Evolutionary conservation across 2,888 invertebrate species (phyloP).

Genomic region (Caenorhabditis zanzibari): DNA sequence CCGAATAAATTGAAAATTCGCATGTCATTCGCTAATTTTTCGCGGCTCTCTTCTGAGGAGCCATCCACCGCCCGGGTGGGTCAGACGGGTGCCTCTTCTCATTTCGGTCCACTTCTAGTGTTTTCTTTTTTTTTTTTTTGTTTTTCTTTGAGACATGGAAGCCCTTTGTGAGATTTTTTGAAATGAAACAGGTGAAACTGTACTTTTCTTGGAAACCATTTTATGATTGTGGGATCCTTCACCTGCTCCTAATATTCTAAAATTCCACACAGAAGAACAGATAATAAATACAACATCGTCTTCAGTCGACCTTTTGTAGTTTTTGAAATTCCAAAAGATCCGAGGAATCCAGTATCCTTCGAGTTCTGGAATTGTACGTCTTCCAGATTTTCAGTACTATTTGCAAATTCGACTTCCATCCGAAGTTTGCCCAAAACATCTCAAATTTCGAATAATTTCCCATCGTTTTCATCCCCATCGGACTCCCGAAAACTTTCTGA

Average conservation of each 20-base stretch:
- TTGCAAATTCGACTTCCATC: constrained; percentile 6
- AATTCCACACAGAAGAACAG: background rate
- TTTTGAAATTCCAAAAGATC: background rate
- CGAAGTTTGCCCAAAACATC: constrained; percentile 33
- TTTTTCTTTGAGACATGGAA: constrained; percentile 11
- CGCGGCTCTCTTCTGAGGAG: constrained; percentile 39
- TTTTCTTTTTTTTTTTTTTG: constrained; percentile 33
- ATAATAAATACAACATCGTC: too few relatives aligned
- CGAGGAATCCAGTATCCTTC: too few relatives aligned
- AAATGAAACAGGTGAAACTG: background rate
- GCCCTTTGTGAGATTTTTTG: background rate
- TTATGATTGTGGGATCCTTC: background rate
- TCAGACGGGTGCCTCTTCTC: constrained; percentile 21
- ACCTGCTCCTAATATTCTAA: background rate
- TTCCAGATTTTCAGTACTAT: background rate
- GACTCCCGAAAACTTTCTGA: constrained; percentile 1
- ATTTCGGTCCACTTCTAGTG: constrained; percentile 44
- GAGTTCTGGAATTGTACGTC: background rate
- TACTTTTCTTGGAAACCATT: background rate
- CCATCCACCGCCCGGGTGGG: constrained; percentile 19
- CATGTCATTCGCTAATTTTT: constrained; percentile 70
- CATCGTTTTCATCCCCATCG: constrained; percentile 26
- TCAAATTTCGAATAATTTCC: constrained; percentile 58
- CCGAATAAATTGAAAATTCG: constrained; percentile 69
- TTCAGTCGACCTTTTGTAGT: too few relatives aligned